A percentile compares a stretch with the other conserved stretches of the same genome.
Evolutionary conservation across 1,140 invertebrate genomes (phyloP).

Genomic region (Pseudachorutes palmiensis): DNA sequence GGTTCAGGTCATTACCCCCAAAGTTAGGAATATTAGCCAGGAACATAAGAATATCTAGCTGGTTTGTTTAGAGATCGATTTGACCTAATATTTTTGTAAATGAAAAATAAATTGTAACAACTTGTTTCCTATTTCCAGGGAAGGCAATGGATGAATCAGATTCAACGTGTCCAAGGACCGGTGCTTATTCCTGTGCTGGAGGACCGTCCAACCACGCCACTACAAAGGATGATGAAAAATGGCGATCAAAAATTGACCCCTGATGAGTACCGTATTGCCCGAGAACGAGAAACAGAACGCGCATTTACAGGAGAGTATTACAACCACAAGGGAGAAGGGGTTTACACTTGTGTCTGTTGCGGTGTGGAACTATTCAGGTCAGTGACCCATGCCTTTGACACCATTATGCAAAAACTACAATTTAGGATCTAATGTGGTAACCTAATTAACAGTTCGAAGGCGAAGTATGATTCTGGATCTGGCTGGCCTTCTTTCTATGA

Average conservation of each 20-base stretch:
- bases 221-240: slow-evolving; percentile 38
- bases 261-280: slow-evolving; percentile 40
- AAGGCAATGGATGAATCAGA: not conserved
- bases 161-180: not conserved
- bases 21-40: no score
- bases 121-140: not conserved
- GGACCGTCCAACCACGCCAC: slow-evolving; percentile 24
- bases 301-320: slow-evolving; percentile 42
- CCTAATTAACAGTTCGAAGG: slow-evolving; percentile 16
- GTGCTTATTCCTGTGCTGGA: not conserved
- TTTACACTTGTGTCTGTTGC: slow-evolving; percentile 42
- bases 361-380: slow-evolving; percentile 41
- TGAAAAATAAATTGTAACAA: no score
- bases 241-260: slow-evolving; percentile 40
- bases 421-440: not conserved
- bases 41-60: no score
- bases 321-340: slow-evolving; percentile 40
- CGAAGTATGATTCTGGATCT: slow-evolving; percentile 47
- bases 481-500: slow-evolving; percentile 50
- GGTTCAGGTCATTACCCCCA: no score
- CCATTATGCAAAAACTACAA: not conserved
- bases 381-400: not conserved
- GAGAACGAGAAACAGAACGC: slow-evolving; percentile 42
- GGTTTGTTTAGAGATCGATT: no score
- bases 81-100: no score